Evolutionary conservation across 2,797 vertebrate species (phyloP), one percentile per base, ranked within the genome.

Genomic region (Tokudaia tokunoshimensis): DNA sequence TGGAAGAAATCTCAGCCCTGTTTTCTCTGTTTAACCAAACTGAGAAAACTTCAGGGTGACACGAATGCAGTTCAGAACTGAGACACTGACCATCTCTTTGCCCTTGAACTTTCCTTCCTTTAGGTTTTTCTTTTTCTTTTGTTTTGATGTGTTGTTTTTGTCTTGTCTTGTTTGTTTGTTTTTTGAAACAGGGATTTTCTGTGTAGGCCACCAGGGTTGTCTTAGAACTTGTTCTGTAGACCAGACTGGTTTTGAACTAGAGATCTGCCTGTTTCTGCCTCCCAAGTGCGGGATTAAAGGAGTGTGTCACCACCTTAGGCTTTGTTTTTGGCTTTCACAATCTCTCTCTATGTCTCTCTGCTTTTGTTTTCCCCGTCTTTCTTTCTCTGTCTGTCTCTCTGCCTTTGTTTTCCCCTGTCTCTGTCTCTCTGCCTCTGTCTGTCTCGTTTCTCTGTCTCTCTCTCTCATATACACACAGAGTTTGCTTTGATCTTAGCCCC

Each of bases 231-330:
- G 41, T 15, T 83, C 26, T 65, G 59, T 47, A 65, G 41, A 34
- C 59, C 59, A 84, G 82, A 9, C 29, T 47, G 17, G 82, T 29
- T 61, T 84, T 63, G 24, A 47, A 47, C 41, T 65, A 47, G 41
- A 84, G 41, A 63, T 20, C 41, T 1, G 6, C 82, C 82, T 84
- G 59, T 41, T 37, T 84, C 59, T 84, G 41, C 17, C 59, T 84
- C 82, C 41, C 44, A 65, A 47, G 41, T 47, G 59, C 82, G 29
- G 29, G 59, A 65, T 65, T 84, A 47, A 65, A 34, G 41, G 29
- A 7, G 17, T 84, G 41, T 1, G 0, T 5, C 59, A 20, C 22
- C 11, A 84, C 1, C 0, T 4, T 4, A 13, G 3, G 82, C 9
- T 47, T 47, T 37, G 31, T 31, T 84, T 65, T 47, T 5, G 5